A percentile compares a stretch with the other conserved stretches of the same genome.
Evolutionary conservation across 92 coral and sea anemone species (phyloP).

Genomic region (Plumapathes pennacea): DNA sequence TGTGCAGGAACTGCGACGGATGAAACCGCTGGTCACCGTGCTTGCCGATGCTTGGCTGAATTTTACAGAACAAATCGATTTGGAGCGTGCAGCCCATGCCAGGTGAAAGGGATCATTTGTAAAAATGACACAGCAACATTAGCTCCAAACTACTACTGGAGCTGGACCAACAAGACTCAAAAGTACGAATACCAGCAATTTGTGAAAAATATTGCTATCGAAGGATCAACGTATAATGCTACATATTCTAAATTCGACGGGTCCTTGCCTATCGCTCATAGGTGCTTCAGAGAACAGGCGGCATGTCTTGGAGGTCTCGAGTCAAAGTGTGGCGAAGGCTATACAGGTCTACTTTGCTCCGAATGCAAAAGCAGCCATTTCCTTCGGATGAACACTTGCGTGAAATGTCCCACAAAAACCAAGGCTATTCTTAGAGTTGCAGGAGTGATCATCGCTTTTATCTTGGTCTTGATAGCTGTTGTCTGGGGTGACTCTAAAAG

Average conservation of each 20-base stretch:
- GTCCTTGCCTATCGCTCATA: conserved; percentile 19
- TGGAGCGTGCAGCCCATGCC: conserved; percentile 6
- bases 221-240: background rate
- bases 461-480: conserved; percentile 8
- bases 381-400: conserved; percentile 32
- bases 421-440: background rate
- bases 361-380: background rate
- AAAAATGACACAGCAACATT: conserved; percentile 35
- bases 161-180: conserved; percentile 13
- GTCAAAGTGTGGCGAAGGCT: conserved; percentile 6
- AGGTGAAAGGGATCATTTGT: conserved; percentile 13
- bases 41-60: conserved; percentile 15
- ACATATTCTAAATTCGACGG: conserved; percentile 7
- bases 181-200: background rate
- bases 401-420: conserved; percentile 1
- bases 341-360: conserved; percentile 2
- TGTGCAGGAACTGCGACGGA: conserved; percentile 9
- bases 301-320: conserved; percentile 8
- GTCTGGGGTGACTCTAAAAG: conserved; percentile 34
- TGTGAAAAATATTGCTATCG: conserved; percentile 10
- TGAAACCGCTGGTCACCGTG: conserved; percentile 38
- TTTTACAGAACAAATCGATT: conserved; percentile 13
- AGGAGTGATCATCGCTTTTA: conserved; percentile 16
- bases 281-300: conserved; percentile 16
- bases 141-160: conserved; percentile 30